These are phyloP conservation scores for Syrmaticus mikado DNA, from an alignment of 2,113 vertebrate genomes.

Conservation along the genomic window DNA sequence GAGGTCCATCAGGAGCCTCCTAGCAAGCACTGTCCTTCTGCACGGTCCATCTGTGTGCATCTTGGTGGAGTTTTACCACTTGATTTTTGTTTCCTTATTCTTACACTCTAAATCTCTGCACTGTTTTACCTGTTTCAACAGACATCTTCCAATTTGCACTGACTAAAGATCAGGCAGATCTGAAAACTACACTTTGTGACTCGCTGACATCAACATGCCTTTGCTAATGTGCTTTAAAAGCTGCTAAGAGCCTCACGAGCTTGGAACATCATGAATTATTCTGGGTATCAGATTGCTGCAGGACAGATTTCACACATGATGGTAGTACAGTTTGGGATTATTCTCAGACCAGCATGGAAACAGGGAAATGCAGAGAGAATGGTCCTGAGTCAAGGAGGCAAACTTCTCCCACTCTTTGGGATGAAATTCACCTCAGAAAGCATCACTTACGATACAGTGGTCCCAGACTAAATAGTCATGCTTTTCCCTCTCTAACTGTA, in stretches of 20 bases:
- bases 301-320: not conserved
- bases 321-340: not conserved
- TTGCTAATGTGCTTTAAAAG: not conserved
- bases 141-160: not conserved
- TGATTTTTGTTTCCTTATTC: not conserved
- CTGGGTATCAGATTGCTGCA: not conserved
- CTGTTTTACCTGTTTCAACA: fast-evolving
- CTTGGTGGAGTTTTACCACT: not conserved
- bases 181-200: not conserved
- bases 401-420: not conserved
- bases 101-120: not conserved
- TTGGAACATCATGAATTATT: not conserved
- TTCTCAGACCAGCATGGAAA: not conserved
- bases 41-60: fast-evolving
- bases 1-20: not conserved
- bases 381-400: not conserved
- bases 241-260: not conserved
- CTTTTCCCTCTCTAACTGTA: not conserved
- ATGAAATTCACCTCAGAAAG: not conserved
- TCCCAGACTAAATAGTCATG: not conserved
- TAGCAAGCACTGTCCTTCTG: not conserved
- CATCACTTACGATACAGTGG: fast-evolving
- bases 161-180: not conserved
- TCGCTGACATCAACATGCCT: not conserved
- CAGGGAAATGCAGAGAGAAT: not conserved